Conservation (phyloP, 2,888 invertebrate genomes). For the Rotaria socialis region DNA sequence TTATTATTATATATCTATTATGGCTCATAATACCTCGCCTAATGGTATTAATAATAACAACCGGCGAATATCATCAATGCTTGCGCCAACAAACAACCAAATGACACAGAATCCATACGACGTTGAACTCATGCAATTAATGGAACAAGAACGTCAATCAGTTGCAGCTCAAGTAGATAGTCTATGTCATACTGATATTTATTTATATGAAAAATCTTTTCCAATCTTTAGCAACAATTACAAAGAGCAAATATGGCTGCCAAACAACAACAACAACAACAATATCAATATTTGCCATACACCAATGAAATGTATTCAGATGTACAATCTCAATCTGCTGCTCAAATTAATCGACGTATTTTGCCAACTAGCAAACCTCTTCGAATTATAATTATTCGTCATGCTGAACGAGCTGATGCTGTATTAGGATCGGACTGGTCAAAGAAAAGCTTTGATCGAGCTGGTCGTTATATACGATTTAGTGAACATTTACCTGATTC, state of each 20-base stretch:
- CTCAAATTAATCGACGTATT: not conserved
- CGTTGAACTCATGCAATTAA: not conserved
- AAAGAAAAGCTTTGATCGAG: slow-evolving; percentile 22
- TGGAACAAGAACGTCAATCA: not conserved
- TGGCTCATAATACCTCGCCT: not conserved
- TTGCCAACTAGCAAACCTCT: not conserved
- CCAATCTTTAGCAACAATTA: not conserved
- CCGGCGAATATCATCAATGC: not conserved
- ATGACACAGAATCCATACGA: not conserved
- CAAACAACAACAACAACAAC: not conserved
- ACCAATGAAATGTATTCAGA: not conserved
- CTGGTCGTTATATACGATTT: not conserved
- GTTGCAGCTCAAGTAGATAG: not conserved
- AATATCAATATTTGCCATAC: not conserved
- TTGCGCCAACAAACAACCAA: not conserved
- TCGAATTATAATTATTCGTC: slow-evolving; percentile 21
- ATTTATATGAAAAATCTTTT: not conserved
- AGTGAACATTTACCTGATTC: slow-evolving; percentile 32
- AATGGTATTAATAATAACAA: not conserved
- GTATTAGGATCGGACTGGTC: slow-evolving; percentile 24
- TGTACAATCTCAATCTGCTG: not conserved
- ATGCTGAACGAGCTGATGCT: slow-evolving; percentile 36
- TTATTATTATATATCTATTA: not conserved
- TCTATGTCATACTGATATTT: not conserved
- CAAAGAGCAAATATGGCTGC: not conserved